Conservation (phyloP, 2,113 vertebrate species). For the Nymphicus hollandicus region DNA sequence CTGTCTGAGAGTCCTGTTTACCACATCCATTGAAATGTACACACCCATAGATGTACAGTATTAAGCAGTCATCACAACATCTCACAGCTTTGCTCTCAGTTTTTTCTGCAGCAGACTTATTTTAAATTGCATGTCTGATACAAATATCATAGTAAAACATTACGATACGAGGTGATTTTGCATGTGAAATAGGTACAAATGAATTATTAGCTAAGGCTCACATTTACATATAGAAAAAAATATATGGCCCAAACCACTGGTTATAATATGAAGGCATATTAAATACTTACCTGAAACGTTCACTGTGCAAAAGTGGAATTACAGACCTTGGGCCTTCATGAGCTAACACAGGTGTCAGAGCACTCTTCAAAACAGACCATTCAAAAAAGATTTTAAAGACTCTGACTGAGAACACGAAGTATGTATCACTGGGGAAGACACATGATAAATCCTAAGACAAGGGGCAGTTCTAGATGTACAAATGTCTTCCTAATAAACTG, state of each 20-base stretch:
- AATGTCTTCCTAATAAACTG: background rate
- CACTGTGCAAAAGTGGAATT: background rate
- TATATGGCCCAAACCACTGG: background rate
- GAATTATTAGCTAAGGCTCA: background rate
- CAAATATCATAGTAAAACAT: background rate
- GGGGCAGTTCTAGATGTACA: background rate
- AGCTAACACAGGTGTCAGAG: background rate
- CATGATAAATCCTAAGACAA: background rate
- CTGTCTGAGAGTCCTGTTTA: background rate
- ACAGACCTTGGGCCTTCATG: constrained; percentile 23
- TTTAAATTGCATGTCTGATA: background rate
- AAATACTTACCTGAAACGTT: constrained; percentile 15
- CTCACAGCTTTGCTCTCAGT: background rate
- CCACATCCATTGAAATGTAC: background rate
- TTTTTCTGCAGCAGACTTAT: background rate
- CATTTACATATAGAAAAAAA: background rate
- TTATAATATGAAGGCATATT: background rate
- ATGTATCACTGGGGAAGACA: background rate
- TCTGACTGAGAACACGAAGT: background rate
- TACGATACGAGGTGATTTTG: background rate
- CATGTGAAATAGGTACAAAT: background rate
- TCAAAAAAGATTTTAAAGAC: background rate
- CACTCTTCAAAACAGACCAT: constrained; percentile 54
- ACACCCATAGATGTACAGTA: background rate
- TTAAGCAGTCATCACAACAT: background rate